Percentiles rank a stretch among this genome's conserved stretches.
phyloP scores from a whole-genome alignment of 2,888 invertebrate genomes.

The Lamellibrachia columna region DNA sequence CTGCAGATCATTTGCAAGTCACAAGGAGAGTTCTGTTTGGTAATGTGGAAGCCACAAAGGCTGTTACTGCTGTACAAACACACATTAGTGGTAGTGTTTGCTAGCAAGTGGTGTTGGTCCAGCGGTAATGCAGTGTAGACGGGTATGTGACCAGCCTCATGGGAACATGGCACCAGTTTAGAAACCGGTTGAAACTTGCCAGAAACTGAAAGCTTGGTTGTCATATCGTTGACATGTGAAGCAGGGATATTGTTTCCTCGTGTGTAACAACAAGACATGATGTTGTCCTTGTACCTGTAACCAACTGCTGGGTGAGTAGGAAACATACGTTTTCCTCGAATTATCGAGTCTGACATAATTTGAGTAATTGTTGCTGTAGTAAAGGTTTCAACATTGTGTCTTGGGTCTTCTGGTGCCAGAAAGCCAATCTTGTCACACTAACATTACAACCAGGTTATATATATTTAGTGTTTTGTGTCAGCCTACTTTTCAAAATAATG shows the following conservation, averaged over 20 bases:
- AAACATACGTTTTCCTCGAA: neutral
- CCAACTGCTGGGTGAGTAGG: neutral
- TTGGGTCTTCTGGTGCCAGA: neutral
- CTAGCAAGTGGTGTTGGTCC: neutral
- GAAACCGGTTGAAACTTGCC: conserved; percentile 16
- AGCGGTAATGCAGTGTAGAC: neutral
- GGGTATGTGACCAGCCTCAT: neutral
- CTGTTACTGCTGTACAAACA: neutral
- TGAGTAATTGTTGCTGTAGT: neutral
- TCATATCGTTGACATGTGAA: neutral
- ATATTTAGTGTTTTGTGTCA: neutral
- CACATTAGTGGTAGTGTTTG: conserved; percentile 16
- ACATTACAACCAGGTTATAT: neutral
- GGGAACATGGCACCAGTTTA: neutral
- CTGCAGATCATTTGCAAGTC: conserved; percentile 3
- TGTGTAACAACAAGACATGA: neutral
- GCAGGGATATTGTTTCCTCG: neutral
- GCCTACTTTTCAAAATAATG: neutral
- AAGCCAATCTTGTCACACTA: neutral
- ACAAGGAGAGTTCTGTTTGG: neutral
- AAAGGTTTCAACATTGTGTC: neutral
- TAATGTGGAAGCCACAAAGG: neutral
- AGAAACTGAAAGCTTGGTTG: neutral
- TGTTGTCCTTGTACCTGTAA: neutral
- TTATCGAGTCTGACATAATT: neutral